Evolutionary conservation across 1,140 invertebrate genomes (phyloP).

Genomic region (Stratiolaelaps scimitus): DNA sequence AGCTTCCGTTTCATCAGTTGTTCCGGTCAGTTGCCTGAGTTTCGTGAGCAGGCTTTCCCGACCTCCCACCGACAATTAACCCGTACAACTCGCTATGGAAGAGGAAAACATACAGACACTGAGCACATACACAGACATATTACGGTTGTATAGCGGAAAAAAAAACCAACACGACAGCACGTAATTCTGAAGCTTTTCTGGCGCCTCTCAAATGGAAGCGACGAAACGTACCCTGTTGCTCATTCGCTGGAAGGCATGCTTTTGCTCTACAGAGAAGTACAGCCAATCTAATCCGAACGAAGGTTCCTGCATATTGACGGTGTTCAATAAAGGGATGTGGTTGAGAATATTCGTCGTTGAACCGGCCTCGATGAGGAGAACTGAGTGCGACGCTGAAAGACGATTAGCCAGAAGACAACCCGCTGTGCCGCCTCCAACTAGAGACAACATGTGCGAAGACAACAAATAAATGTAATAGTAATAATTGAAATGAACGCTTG

Average conservation of each 20-base stretch:
- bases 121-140: too few relatives aligned
- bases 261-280: slow-evolving; percentile 4
- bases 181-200: too few relatives aligned
- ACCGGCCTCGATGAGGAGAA: neutral
- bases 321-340: neutral
- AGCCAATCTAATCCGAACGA: neutral
- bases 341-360: neutral
- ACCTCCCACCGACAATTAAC: too few relatives aligned
- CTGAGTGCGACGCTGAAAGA: neutral
- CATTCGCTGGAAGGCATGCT: neutral
- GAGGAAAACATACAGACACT: too few relatives aligned
- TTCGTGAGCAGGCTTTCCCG: too few relatives aligned
- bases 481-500: too few relatives aligned
- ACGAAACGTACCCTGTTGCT: slow-evolving; percentile 2
- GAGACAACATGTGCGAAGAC: too few relatives aligned
- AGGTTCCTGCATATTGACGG: neutral
- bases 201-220: too few relatives aligned
- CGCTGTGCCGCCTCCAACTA: slow-evolving; percentile 10
- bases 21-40: neutral
- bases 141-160: too few relatives aligned
- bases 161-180: too few relatives aligned
- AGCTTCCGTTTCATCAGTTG: neutral
- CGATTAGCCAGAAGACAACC: slow-evolving; percentile 10
- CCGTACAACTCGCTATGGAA: too few relatives aligned
- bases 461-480: too few relatives aligned